Evolutionary conservation across 2,797 vertebrate species (phyloP).

Genomic region (Mallotus villosus): DNA sequence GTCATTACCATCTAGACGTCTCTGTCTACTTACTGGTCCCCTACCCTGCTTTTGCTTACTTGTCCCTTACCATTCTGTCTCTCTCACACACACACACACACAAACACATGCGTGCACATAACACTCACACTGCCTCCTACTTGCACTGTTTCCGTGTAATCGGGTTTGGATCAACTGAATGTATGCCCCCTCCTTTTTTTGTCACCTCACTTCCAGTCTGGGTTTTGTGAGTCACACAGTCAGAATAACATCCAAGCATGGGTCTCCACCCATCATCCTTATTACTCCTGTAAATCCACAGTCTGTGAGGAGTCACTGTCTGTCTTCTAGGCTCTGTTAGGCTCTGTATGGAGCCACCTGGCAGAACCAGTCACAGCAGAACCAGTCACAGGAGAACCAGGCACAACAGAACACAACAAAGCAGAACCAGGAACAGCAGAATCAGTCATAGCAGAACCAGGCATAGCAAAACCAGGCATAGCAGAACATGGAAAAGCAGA

Average conservation of each 20-base stretch:
- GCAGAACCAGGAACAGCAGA: background rate
- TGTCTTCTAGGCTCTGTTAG: background rate
- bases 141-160: background rate
- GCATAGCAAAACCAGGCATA: background rate
- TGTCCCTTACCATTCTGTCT: background rate
- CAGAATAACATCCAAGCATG: slow-evolving; percentile 28
- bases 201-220: slow-evolving; percentile 24
- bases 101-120: slow-evolving; percentile 14
- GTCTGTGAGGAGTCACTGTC: background rate
- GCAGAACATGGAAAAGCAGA: too few relatives aligned
- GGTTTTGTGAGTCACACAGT: slow-evolving; percentile 22
- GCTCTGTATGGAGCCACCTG: slow-evolving; percentile 9
- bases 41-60: background rate
- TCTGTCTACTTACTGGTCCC: too few relatives aligned
- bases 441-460: background rate
- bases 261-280: slow-evolving; percentile 24
- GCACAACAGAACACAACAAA: background rate
- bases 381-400: background rate
- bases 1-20: background rate
- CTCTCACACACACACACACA: slow-evolving; percentile 18
- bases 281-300: slow-evolving; percentile 6
- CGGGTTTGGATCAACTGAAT: slow-evolving; percentile 43
- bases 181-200: slow-evolving; percentile 34
- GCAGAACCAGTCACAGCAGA: background rate
- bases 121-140: slow-evolving; percentile 44